These are phyloP conservation scores for Orchesella cincta DNA, from an alignment of 1,140 invertebrate species.

Conservation along the genomic window DNA sequence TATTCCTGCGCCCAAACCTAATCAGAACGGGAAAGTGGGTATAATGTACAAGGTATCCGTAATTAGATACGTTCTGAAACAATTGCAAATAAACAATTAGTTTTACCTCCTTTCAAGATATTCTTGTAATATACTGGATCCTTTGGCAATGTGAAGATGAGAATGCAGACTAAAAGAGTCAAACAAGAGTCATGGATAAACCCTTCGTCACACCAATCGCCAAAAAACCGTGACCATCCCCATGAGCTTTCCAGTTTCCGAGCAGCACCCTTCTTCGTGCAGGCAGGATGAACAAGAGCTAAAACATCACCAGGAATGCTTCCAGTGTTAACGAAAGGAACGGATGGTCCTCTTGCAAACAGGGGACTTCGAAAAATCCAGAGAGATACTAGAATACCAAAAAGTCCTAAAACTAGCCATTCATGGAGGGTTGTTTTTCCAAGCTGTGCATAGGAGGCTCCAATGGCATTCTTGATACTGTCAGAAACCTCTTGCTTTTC, in stretches of 20 bases:
- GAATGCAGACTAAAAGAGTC: background rate
- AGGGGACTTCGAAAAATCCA: conserved; percentile 73
- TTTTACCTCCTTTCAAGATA: too few species aligned
- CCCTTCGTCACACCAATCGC: background rate
- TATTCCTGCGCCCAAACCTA: background rate
- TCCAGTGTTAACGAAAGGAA: background rate
- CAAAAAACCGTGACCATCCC: background rate
- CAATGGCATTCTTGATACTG: background rate
- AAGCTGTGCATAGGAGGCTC: conserved; percentile 68
- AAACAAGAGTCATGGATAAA: background rate
- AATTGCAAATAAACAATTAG: too few species aligned
- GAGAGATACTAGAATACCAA: conserved; percentile 73
- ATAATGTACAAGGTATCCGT: too few species aligned
- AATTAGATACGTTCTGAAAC: too few species aligned
- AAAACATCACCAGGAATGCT: background rate
- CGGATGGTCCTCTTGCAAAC: background rate
- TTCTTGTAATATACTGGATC: background rate
- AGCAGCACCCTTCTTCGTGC: background rate
- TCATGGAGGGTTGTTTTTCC: conserved; percentile 81
- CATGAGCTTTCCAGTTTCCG: background rate
- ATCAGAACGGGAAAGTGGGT: background rate
- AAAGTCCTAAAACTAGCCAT: conserved; percentile 70
- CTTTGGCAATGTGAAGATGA: background rate
- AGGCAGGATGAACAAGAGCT: background rate
- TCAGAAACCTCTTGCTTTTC: background rate